These are phyloP conservation scores for Chionomys nivalis DNA, from an alignment of 2,113 vertebrate species.

Conservation along the genomic window DNA sequence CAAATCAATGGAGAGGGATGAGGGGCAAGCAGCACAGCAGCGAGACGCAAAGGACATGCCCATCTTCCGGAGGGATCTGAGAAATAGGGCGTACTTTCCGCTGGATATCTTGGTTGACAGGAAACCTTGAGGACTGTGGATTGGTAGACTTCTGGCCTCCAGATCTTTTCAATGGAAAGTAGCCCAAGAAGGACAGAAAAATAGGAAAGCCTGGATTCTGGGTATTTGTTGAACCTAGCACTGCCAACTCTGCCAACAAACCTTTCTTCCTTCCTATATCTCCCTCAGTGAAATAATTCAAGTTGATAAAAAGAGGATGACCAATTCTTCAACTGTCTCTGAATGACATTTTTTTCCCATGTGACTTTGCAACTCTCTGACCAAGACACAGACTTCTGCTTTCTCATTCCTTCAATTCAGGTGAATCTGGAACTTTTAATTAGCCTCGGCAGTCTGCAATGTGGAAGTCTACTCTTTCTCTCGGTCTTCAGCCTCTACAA, in stretches of 20 bases:
- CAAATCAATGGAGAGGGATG: not conserved
- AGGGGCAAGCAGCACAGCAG: too few relatives aligned
- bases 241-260: not conserved
- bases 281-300: not conserved
- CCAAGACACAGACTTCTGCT: not conserved
- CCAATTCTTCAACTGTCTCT: not conserved
- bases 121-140: not conserved
- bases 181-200: not conserved
- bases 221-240: not conserved
- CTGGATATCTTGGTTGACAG: not conserved
- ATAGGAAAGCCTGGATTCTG: not conserved
- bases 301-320: not conserved
- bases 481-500: conserved; percentile 42
- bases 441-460: conserved; percentile 7
- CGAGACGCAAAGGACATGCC: too few relatives aligned
- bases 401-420: not conserved
- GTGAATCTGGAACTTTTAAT: not conserved
- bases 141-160: not conserved
- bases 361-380: conserved; percentile 43
- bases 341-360: not conserved
- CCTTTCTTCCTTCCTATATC: not conserved
- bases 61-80: not conserved
- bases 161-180: not conserved
- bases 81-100: not conserved
- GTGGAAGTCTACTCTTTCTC: not conserved